Base-by-base conservation (phyloP, 2,113 vertebrate species). In the Melanocharis versteri region DNA sequence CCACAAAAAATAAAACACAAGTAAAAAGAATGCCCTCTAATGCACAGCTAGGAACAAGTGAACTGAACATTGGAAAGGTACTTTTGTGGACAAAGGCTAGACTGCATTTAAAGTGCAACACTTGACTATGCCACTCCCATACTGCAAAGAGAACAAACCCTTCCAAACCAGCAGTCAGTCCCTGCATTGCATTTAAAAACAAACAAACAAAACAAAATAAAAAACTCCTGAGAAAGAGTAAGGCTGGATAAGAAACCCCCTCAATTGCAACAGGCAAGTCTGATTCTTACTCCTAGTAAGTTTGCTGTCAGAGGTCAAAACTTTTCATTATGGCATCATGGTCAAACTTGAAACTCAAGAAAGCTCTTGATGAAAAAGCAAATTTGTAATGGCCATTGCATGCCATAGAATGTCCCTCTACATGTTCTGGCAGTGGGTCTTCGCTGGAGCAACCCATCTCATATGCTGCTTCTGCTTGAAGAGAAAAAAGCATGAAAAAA, bases 281-380 rank as follows among this genome's bases (percentile, higher is more conserved):
- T 96, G 51, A 94, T 72, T 69, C 91, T 85, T 94, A 76, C 48
- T 93, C n/a, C 7, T 72, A 88, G 3, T 16, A 89, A 18, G 57
- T 62, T 30, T 91, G 92, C 75, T 85, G 72, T 99, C 97, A 99
- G 94, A 98, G 98, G 95, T 99, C 98, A 91, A 99, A 99, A 98
- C 97, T 99, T 96, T 98, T 99, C 99, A 99, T 99, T 97, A 99
- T 99, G 95, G 99, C 99, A 77, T 99, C 99, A 91, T 98, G 98
- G 97, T 99, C 99, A 88, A 99, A 99, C 96, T 97, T 99, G 97
- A 99, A 99, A 96, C 98, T 99, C 96, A 99, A 98, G 96, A 99
- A 99, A 86, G 99, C 97, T 96, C 97, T 98, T 60, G 99, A 99
- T 79, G 99, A 99, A 65, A 98, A 97, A 40, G 97, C 89, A 42